A percentile compares a stretch with the other conserved stretches of the same genome.
These are phyloP conservation scores for Danio tinwini DNA, from an alignment of 2,797 vertebrate species.

Conservation along the genomic window DNA sequence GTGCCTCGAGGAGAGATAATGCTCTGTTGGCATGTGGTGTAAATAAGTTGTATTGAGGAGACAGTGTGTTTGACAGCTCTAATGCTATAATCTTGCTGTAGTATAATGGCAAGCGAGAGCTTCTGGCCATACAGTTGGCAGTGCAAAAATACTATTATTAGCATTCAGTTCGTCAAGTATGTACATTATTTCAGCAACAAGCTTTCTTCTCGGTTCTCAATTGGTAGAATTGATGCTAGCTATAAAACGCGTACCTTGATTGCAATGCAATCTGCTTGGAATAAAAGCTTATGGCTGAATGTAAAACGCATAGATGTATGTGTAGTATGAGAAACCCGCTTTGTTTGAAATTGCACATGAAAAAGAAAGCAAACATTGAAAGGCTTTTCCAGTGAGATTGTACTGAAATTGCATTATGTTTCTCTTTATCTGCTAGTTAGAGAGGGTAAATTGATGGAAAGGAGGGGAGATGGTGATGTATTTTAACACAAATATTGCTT, in stretches of 20 bases:
- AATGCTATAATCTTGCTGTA: slow-evolving; percentile 12
- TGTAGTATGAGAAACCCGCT: background rate
- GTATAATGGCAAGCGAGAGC: slow-evolving; percentile 6
- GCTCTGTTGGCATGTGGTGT: slow-evolving; percentile 45
- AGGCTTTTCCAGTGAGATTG: slow-evolving; percentile 27
- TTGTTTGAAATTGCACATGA: slow-evolving; percentile 20
- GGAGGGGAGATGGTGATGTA: background rate
- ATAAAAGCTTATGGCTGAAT: slow-evolving; percentile 9
- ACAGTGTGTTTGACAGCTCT: slow-evolving; percentile 47
- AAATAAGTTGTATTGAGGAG: slow-evolving; percentile 47
- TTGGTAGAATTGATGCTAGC: background rate
- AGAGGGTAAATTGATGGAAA: slow-evolving; percentile 5
- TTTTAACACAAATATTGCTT: background rate
- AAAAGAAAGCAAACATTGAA: slow-evolving; percentile 42
- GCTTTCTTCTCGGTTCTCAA: background rate
- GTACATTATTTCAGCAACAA: slow-evolving; percentile 4
- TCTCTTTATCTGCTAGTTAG: slow-evolving; percentile 3
- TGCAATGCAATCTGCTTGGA: slow-evolving; percentile 8
- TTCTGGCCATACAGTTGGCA: slow-evolving; percentile 1
- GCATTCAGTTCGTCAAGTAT: slow-evolving; percentile 2
- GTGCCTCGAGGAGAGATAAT: slow-evolving; percentile 41
- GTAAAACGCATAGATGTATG: slow-evolving; percentile 4
- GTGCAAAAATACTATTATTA: slow-evolving; percentile 27
- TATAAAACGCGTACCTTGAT: background rate
- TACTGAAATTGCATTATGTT: slow-evolving; percentile 16